Evolutionary conservation across 2,888 invertebrate genomes (phyloP), one percentile per base, ranked within the genome.

Genomic region (Sminthurides aquaticus): DNA sequence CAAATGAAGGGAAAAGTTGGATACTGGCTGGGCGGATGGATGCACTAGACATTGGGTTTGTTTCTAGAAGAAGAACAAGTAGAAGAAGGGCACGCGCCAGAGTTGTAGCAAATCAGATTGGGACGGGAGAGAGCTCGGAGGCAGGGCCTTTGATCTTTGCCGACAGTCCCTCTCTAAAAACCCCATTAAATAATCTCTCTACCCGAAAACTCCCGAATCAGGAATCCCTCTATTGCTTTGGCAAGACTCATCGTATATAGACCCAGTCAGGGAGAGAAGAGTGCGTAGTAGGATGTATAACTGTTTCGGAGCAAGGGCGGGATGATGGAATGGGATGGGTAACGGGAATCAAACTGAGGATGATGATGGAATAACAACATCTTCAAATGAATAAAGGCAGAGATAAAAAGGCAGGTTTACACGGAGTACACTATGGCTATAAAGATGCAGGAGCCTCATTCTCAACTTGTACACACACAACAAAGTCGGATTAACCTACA

Each of bases 71-170:
- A 18, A 2, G 26, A 15, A 20, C 8, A 11, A 59, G 22, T 49
- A 34, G 43, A 43, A 69, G 69, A 71, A 68, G 73, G 74, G 72
- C 74, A 74, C 72, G 74, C 74, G 74, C 74, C 70, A 65, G 69
- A 70, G 70, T 72, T 74, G 74, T 74, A 74, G 74, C 74, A 74
- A 74, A 74, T 74, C 74, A 72, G 74, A 74, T 74, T 74, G 72
- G 71, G 71, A 67, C 64, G 67, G 63, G 60, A 57, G 67, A 64
- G 64, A 64, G 60, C 67, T 67, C 58, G 60, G 29, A 73, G 71
- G 73, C 68, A 71, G 72, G 71, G 72, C 74, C 74, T 74, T 74
- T 74, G 74, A 74, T 72, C 70, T 74, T 72, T 72, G 72, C 74
- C 74, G 74, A 74, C 74, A 73, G 70, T 73, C 70, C 70, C 70